Conservation (phyloP, 1,140 invertebrate species). For the Probaryconus sp. region DNA sequence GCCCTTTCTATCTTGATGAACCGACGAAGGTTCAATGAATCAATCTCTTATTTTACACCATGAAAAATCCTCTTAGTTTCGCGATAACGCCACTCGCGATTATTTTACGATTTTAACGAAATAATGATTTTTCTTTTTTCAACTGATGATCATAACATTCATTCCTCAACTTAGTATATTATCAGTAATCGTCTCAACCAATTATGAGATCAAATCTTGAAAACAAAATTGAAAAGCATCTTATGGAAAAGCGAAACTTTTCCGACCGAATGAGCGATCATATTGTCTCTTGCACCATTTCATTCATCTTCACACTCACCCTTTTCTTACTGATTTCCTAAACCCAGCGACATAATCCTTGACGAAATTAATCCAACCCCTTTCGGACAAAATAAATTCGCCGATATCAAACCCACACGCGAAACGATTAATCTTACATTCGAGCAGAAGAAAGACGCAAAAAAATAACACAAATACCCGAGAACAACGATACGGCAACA, state of each 20-base stretch:
- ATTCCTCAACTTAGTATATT: no score
- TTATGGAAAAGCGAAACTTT: no score
- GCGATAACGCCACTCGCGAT: constrained; percentile 9
- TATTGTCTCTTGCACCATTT: no score
- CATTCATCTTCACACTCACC: no score
- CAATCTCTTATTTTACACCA: constrained; percentile 33
- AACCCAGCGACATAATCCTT: constrained; percentile 32
- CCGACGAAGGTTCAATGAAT: constrained; percentile 29
- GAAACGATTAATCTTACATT: constrained; percentile 61
- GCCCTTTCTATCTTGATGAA: constrained; percentile 37
- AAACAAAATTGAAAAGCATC: no score
- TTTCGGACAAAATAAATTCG: constrained; percentile 50
- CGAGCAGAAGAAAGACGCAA: constrained; percentile 40
- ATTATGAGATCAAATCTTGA: no score
- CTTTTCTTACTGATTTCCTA: no score
- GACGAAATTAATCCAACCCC: constrained; percentile 47
- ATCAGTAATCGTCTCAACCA: no score
- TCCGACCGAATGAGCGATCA: no score
- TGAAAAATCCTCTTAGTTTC: constrained; percentile 24
- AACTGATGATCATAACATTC: no score
- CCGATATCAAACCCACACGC: constrained; percentile 59
- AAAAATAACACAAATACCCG: constrained; percentile 35
- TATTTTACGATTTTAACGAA: constrained; percentile 3
- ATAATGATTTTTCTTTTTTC: no score
- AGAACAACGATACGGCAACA: constrained; percentile 34